Evolutionary conservation across 2,888 invertebrate genomes (phyloP).

Genomic region (Danaus chrysippus): DNA sequence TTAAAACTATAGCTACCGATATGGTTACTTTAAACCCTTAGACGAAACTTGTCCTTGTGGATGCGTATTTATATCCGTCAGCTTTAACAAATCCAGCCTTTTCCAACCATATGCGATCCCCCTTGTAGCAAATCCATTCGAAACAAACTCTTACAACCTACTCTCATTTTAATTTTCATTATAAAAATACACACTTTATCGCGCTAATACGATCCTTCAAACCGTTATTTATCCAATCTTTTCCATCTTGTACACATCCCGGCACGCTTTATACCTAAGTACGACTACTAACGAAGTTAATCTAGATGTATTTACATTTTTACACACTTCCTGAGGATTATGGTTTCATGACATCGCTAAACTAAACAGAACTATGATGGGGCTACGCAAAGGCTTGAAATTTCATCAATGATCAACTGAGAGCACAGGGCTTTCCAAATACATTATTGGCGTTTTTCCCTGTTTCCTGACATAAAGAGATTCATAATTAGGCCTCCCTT

Average conservation of each 20-base stretch:
- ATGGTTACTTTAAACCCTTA: slow-evolving; percentile 67
- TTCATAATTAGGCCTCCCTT: slow-evolving; percentile 28
- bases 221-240: slow-evolving; percentile 40
- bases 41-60: slow-evolving; percentile 53
- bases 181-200: slow-evolving; percentile 73
- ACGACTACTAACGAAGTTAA: slow-evolving; percentile 64
- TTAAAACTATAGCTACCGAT: slow-evolving; percentile 66
- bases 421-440: slow-evolving; percentile 37
- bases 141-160: slow-evolving; percentile 65
- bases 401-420: slow-evolving; percentile 72
- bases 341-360: slow-evolving; percentile 46
- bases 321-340: slow-evolving; percentile 71
- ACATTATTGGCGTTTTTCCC: slow-evolving; percentile 7
- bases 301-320: slow-evolving; percentile 66
- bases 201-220: slow-evolving; percentile 42
- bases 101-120: slow-evolving; percentile 38
- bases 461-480: slow-evolving; percentile 15
- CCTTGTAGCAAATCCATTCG: slow-evolving; percentile 54
- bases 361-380: slow-evolving; percentile 47
- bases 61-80: slow-evolving; percentile 54
- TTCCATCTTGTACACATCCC: slow-evolving; percentile 56
- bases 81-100: slow-evolving; percentile 47
- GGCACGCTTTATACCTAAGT: slow-evolving; percentile 61
- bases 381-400: slow-evolving; percentile 65
- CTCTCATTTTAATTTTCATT: slow-evolving; percentile 60